A percentile compares a stretch with the other conserved stretches of the same genome.
These are phyloP conservation scores for Prietella phreatophila DNA, from an alignment of 2,113 vertebrate genomes.

Conservation along the genomic window DNA sequence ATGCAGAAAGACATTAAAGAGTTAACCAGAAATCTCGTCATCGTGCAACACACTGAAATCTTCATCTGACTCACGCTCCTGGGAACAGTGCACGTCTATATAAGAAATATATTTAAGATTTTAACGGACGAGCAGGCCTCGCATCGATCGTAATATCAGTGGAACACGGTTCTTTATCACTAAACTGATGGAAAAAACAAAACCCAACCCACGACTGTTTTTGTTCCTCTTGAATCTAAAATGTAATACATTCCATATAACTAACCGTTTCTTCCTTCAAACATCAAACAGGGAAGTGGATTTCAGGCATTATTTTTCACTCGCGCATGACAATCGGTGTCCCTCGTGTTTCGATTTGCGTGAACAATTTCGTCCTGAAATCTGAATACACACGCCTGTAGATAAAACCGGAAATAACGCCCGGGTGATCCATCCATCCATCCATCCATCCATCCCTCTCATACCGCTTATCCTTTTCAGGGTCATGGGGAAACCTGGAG, in stretches of 20 bases:
- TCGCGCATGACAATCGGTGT: background rate
- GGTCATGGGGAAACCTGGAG: no score
- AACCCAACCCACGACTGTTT: background rate
- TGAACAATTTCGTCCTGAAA: background rate
- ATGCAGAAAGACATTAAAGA: conserved; percentile 56
- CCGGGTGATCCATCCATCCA: no score
- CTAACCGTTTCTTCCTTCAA: background rate
- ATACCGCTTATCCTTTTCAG: no score
- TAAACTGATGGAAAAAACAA: background rate
- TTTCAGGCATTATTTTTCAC: background rate
- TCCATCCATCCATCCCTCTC: no score
- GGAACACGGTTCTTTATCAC: background rate
- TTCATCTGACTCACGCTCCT: conserved; percentile 67
- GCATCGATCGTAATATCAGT: background rate
- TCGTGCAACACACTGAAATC: conserved; percentile 53
- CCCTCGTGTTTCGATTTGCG: background rate
- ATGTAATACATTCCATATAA: background rate
- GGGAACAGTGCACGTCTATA: conserved; percentile 53
- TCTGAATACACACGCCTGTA: background rate
- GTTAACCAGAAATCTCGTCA: conserved; percentile 66
- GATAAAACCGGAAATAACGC: background rate
- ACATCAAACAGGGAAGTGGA: background rate
- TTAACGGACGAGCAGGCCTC: background rate
- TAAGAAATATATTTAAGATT: background rate
- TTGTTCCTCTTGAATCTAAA: conserved; percentile 29